Evolutionary conservation across 2,113 vertebrate genomes (phyloP), one percentile per base, ranked within the genome.

Genomic region (Amphilophus citrinellus): DNA sequence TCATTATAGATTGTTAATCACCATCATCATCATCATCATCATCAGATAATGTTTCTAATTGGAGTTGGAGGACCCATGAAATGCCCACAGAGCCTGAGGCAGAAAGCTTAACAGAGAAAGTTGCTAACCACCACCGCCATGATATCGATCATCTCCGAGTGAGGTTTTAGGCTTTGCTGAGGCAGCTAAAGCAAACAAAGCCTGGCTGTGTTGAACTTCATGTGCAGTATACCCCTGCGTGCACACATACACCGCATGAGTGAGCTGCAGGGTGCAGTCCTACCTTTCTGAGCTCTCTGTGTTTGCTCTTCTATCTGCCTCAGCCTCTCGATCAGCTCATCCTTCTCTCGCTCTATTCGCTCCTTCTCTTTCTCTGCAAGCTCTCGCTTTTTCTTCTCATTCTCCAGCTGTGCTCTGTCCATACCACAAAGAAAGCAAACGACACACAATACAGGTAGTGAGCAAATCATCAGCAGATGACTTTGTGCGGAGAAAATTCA

Each of bases 331-430:
- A 99, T 97, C 88, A 99, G 95, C 92, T 99, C 98, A 15, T 98
- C 97, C 84, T 99, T 99, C 94, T 99, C 98, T 87, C 97, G 95
- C 83, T 99, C 97, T 96, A 99, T 99, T 94, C 97, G 96, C 90
- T 99, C 98, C 92, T 98, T 99, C 90, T 99, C 98, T 39, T 97
- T 98, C 95, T 99, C 98, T 61, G 98, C 98, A 76, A 96, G 95
- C 92, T 98, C 97, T 20, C 98, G 96, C 94, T 98, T 99, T 93
- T 98, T 99, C 96, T 99, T 99, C 93, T 99, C 98, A 86, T 98
- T 99, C 93, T 99, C 98, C 90, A 99, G 95, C 76, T 98, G 98
- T 57, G 98, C 98, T 87, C 98, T 99, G 91, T 75, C 76, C 1
- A 63, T 50, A 76, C 0, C 30, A 47, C n/a, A 76, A 14, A 63